Evolutionary conservation across 1,140 invertebrate species (phyloP).

Genomic region (Hesperophylax magnus): DNA sequence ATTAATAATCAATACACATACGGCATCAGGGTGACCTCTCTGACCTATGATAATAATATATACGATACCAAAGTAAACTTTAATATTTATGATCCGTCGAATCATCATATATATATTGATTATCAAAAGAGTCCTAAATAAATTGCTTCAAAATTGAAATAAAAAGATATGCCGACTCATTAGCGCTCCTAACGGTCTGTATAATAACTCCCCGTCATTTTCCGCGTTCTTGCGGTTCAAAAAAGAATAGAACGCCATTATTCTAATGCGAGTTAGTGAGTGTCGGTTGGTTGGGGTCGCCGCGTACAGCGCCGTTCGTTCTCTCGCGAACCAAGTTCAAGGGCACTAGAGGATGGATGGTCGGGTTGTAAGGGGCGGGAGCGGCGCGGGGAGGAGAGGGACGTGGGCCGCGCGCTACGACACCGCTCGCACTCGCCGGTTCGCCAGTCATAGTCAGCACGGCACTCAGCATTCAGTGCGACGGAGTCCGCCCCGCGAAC

Average conservation of each 20-base stretch:
- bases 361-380: conserved; percentile 66
- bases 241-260: conserved; percentile 45
- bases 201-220: background rate
- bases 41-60: too few relatives aligned
- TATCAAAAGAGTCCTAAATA: too few relatives aligned
- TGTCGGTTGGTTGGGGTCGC: conserved; percentile 31
- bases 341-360: conserved; percentile 73
- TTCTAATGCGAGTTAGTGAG: conserved; percentile 30
- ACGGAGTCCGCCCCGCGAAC: conserved; percentile 70
- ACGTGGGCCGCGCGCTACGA: conserved; percentile 70
- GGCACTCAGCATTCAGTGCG: conserved; percentile 71
- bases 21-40: too few relatives aligned
- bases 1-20: too few relatives aligned
- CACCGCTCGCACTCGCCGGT: conserved; percentile 51
- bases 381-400: conserved; percentile 69
- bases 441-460: conserved; percentile 68
- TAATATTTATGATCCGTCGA: too few relatives aligned
- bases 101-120: too few relatives aligned
- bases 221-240: conserved; percentile 12
- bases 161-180: background rate
- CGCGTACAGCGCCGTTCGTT: conserved; percentile 52
- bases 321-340: conserved; percentile 79
- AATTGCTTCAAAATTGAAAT: too few relatives aligned
- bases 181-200: background rate
- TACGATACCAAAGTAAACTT: too few relatives aligned